Evolutionary conservation across 53 echinoderm and acorn worm species (phyloP).

Genomic region (Mesocentrotus franciscanus): DNA sequence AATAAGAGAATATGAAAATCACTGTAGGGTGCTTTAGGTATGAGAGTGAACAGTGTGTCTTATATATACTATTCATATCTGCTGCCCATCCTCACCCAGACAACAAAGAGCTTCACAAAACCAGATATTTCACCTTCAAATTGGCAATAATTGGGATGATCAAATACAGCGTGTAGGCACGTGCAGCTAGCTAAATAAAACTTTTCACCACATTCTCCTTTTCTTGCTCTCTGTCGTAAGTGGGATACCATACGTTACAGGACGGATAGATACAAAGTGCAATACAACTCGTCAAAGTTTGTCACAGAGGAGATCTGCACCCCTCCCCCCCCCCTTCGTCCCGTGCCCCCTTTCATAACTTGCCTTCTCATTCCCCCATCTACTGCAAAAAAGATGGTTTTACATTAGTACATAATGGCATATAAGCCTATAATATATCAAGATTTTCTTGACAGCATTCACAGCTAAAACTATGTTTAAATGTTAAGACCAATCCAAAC

Average conservation of each 20-base stretch:
- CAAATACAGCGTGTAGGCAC: constrained; percentile 58
- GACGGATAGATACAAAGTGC: background rate
- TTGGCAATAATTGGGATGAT: constrained; percentile 65
- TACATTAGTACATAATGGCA: background rate
- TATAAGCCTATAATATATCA: background rate
- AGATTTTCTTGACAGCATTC: background rate
- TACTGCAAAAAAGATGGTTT: background rate
- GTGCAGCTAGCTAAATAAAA: constrained; percentile 61
- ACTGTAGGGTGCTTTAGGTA: no score
- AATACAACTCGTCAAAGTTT: constrained; percentile 1
- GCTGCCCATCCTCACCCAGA: background rate
- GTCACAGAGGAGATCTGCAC: background rate
- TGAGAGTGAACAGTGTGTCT: no score
- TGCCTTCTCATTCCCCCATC: background rate
- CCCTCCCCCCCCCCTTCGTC: background rate
- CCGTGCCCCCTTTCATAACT: background rate
- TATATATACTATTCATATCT: background rate
- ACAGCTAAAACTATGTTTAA: background rate
- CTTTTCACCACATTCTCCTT: constrained; percentile 53
- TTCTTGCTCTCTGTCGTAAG: constrained; percentile 13
- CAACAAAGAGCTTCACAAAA: constrained; percentile 55
- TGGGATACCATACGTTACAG: constrained; percentile 6
- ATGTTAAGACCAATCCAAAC: no score
- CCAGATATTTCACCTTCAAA: constrained; percentile 50
- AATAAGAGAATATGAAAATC: no score